These are phyloP conservation scores for Carabus problematicus DNA, from an alignment of 2,888 invertebrate species.

Conservation along the genomic window DNA sequence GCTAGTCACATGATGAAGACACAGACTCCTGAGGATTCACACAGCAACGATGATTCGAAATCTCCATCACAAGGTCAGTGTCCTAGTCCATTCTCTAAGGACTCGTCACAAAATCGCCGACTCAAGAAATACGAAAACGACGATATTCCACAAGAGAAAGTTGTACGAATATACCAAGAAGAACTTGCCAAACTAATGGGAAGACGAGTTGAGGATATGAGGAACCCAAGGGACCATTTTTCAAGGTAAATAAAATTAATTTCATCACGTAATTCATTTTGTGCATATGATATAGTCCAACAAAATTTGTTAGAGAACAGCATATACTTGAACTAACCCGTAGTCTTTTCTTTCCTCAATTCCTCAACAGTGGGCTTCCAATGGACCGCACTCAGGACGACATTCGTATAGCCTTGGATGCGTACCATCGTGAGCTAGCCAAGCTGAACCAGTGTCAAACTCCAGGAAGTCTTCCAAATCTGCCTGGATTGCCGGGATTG, in stretches of 20 bases:
- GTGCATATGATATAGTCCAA: conserved; percentile 10
- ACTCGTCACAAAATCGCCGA: conserved; percentile 75
- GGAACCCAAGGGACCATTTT: conserved; percentile 78
- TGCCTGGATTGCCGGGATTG: conserved; percentile 68
- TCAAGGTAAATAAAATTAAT: conserved; percentile 70
- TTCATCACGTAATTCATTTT: conserved; percentile 15
- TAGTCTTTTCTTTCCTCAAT: conserved; percentile 84
- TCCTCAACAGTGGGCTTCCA: conserved; percentile 75
- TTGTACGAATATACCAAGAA: conserved; percentile 93
- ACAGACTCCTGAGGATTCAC: conserved; percentile 66
- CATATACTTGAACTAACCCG: conserved; percentile 41
- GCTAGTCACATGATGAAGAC: conserved; percentile 90
- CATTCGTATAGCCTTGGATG: conserved; percentile 86
- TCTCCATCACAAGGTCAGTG: conserved; percentile 79
- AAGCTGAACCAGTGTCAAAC: conserved; percentile 74
- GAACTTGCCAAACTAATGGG: conserved; percentile 93
- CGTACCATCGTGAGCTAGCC: conserved; percentile 92
- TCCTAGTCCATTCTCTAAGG: conserved; percentile 81
- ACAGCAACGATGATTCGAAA: conserved; percentile 82
- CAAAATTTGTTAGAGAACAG: conserved; percentile 39
- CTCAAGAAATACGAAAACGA: conserved; percentile 89
- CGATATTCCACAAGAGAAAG: conserved; percentile 96
- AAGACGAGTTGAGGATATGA: conserved; percentile 74
- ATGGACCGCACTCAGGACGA: conserved; percentile 81
- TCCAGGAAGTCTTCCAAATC: conserved; percentile 61